Conservation (phyloP, 2,113 vertebrate species). For the Brienomyrus brachyistius region DNA sequence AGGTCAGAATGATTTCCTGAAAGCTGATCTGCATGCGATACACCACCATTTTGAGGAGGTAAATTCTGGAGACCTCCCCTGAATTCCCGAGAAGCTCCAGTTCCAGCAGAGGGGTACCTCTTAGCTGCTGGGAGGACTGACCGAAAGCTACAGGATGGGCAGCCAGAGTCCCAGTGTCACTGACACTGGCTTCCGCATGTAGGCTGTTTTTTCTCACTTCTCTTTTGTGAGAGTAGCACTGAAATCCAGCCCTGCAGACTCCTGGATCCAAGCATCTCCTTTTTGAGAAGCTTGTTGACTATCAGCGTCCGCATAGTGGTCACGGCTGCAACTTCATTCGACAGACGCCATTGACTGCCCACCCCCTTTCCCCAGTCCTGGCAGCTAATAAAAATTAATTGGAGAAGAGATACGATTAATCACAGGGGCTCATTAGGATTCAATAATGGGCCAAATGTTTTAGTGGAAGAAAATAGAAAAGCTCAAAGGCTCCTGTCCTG, state of each 20-base stretch:
- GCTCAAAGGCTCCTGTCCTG: background rate
- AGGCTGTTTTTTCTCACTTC: background rate
- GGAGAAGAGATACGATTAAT: background rate
- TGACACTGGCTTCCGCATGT: background rate
- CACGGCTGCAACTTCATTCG: background rate
- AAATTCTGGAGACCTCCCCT: no score
- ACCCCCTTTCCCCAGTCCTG: background rate
- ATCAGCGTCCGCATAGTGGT: background rate
- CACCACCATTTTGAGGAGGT: no score
- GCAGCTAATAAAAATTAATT: background rate
- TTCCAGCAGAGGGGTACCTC: no score
- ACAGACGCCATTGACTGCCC: background rate
- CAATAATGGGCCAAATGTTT: background rate
- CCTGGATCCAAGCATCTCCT: background rate
- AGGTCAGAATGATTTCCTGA: no score
- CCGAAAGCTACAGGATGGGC: no score
- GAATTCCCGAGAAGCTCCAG: no score
- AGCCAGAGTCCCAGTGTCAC: background rate
- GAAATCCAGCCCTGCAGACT: background rate
- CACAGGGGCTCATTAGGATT: background rate
- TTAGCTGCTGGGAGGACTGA: background rate
- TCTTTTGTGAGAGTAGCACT: background rate
- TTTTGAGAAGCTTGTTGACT: background rate
- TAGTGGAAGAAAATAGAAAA: background rate
- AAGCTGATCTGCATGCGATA: no score